A percentile compares a stretch with the other conserved stretches of the same genome.
Evolutionary conservation across 92 coral and sea anemone species (phyloP).

Genomic region (Siderastrea radians): DNA sequence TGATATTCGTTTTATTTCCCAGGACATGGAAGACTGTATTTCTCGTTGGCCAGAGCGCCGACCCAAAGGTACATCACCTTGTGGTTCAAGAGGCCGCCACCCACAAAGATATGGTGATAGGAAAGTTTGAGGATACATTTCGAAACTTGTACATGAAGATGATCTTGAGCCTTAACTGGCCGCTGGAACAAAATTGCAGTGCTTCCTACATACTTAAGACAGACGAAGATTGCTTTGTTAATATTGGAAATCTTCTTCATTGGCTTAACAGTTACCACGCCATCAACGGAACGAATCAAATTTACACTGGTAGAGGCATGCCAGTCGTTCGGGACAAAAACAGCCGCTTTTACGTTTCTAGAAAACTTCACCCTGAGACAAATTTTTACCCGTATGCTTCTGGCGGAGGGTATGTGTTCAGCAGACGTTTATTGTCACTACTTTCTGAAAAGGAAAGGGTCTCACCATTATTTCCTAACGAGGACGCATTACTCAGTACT

Average conservation of each 20-base stretch:
- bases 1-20: background rate
- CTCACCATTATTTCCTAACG: conserved; percentile 45
- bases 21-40: conserved; percentile 68
- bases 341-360: conserved; percentile 55
- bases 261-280: conserved; percentile 44
- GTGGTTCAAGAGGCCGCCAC: conserved; percentile 32
- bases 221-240: conserved; percentile 65
- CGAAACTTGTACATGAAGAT: conserved; percentile 59
- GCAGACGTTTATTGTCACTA: conserved; percentile 30
- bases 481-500: conserved; percentile 50
- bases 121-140: conserved; percentile 51
- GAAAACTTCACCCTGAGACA: background rate
- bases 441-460: conserved; percentile 23
- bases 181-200: conserved; percentile 34
- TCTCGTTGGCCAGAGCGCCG: conserved; percentile 38
- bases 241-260: conserved; percentile 31
- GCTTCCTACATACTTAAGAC: conserved; percentile 61
- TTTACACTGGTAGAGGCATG: conserved; percentile 65
- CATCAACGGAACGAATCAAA: conserved; percentile 24
- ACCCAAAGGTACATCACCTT: conserved; percentile 22
- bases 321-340: conserved; percentile 59
- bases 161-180: conserved; percentile 49
- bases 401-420: conserved; percentile 61
- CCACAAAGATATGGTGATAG: conserved; percentile 48
- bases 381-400: conserved; percentile 49